phyloP scores from a whole-genome alignment of 2,113 vertebrate species.

The Rissa tridactyla region DNA sequence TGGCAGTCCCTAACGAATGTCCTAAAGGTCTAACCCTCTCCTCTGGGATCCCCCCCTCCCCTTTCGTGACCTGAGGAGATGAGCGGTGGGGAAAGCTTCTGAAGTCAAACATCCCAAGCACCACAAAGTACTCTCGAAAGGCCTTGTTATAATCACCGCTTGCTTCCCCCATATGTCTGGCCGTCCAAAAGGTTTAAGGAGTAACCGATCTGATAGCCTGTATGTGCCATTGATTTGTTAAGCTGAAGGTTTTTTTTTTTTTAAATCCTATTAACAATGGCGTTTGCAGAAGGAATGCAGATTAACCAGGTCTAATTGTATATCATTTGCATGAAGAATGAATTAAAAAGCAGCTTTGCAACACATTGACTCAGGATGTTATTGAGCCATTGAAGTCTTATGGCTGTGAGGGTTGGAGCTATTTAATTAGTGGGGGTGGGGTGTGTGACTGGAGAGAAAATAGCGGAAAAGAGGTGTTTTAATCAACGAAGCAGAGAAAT shows the following conservation, averaged over 20 bases:
- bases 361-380: slow-evolving; percentile 69
- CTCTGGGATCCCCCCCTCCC: not conserved
- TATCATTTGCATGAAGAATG: slow-evolving; percentile 73
- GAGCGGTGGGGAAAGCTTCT: slow-evolving; percentile 19
- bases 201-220: slow-evolving; percentile 68
- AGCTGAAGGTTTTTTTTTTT: slow-evolving; percentile 17
- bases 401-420: slow-evolving; percentile 52
- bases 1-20: not conserved
- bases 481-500: slow-evolving; percentile 61
- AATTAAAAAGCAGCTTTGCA: slow-evolving; percentile 69
- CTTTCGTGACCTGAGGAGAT: not conserved
- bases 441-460: slow-evolving; percentile 44
- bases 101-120: slow-evolving; percentile 38
- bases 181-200: slow-evolving; percentile 59
- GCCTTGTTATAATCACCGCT: slow-evolving; percentile 43
- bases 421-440: slow-evolving; percentile 68
- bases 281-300: slow-evolving; percentile 67
- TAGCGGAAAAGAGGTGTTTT: slow-evolving; percentile 52
- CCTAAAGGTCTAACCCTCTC: not conserved
- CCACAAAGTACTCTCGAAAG: not conserved
- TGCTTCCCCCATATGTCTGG: slow-evolving; percentile 60
- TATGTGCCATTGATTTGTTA: slow-evolving; percentile 65
- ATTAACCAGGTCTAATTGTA: slow-evolving; percentile 71
- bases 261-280: slow-evolving; percentile 68
- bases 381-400: slow-evolving; percentile 66